A percentile compares a stretch with the other conserved stretches of the same genome.
Evolutionary conservation across 2,113 vertebrate species (phyloP).

Genomic region (Catharus minimus): DNA sequence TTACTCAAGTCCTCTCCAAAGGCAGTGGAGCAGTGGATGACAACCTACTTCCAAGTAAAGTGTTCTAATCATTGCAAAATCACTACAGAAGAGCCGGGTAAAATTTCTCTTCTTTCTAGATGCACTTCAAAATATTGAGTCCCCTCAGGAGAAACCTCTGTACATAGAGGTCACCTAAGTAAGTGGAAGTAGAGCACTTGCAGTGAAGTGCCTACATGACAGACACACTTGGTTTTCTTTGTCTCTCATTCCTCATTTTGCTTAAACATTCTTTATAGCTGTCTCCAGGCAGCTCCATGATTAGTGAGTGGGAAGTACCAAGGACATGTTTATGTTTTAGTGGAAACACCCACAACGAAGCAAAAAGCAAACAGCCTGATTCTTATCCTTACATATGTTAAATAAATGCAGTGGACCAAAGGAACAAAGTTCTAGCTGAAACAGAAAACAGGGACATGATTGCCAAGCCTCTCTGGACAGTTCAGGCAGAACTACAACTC

Average conservation of each 20-base stretch:
- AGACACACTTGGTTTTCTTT: background rate
- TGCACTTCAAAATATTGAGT: background rate
- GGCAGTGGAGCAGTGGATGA: background rate
- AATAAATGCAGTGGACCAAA: background rate
- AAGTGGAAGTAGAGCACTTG: background rate
- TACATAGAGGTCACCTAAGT: background rate
- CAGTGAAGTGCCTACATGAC: background rate
- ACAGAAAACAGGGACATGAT: background rate
- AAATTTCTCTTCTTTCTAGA: background rate
- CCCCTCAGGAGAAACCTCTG: background rate
- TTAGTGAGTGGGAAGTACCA: background rate
- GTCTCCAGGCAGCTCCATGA: background rate
- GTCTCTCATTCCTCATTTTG: background rate
- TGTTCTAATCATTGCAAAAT: background rate
- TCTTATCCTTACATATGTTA: background rate
- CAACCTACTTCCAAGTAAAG: background rate
- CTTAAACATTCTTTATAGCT: background rate
- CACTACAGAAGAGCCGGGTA: background rate
- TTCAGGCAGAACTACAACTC: background rate
- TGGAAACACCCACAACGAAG: background rate
- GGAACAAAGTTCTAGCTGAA: background rate
- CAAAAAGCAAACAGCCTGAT: background rate
- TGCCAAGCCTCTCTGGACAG: background rate
- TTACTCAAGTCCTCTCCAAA: background rate
- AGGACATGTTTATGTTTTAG: background rate